These are phyloP conservation scores for Fratercula arctica DNA, from an alignment of 2,797 vertebrate species.

Conservation along the genomic window DNA sequence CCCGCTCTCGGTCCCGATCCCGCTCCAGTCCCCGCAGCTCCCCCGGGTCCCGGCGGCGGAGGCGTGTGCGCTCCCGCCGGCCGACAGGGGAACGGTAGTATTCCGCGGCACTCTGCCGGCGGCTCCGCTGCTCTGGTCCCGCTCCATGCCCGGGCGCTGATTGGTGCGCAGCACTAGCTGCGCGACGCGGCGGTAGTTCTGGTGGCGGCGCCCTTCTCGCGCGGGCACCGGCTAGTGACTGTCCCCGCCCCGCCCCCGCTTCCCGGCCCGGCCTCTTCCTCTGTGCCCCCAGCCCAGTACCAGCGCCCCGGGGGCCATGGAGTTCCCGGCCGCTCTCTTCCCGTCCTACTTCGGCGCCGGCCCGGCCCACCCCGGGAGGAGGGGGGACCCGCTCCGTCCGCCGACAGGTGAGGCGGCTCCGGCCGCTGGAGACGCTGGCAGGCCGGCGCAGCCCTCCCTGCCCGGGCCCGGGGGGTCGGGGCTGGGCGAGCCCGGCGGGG, in stretches of 20 bases:
- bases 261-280: no score
- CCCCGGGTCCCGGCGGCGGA: neutral
- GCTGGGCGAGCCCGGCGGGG: neutral
- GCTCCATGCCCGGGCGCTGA: neutral
- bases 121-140: neutral
- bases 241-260: no score
- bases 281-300: no score
- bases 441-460: neutral
- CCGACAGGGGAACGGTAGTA: neutral
- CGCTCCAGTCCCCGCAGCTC: no score
- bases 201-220: no score
- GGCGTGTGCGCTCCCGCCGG: neutral
- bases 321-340: neutral
- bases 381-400: neutral
- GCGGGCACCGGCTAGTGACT: accelerated
- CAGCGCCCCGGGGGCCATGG: neutral
- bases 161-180: neutral
- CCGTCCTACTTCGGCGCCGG: neutral
- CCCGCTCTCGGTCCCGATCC: neutral
- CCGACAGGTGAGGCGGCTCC: neutral
- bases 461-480: no score
- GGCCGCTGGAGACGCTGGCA: no score
- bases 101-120: accelerated
- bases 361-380: no score
- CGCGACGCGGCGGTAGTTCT: neutral